A percentile compares a stretch with the other conserved stretches of the same genome.
These are phyloP conservation scores for Tupaia chinensis DNA, from an alignment of 2,113 vertebrate genomes.

Conservation along the genomic window DNA sequence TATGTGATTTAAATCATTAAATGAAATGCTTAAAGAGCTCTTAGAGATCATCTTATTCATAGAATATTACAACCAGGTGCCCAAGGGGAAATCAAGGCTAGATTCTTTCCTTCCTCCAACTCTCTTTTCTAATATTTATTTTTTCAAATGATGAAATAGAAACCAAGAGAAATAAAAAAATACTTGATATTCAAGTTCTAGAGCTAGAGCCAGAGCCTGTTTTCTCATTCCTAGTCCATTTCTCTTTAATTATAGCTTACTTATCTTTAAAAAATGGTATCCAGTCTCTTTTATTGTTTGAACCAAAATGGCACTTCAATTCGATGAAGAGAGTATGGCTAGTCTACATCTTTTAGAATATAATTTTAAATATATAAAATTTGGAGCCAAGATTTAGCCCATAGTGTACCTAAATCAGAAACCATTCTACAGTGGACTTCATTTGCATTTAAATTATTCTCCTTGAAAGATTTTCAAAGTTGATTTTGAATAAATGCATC, in stretches of 20 bases:
- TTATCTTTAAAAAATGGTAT: conserved; percentile 53
- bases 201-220: neutral
- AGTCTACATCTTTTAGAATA: conserved; percentile 51
- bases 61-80: neutral
- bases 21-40: neutral
- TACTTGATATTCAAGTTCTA: neutral
- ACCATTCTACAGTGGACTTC: conserved; percentile 46
- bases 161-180: conserved; percentile 10
- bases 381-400: conserved; percentile 53
- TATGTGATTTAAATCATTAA: neutral
- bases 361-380: conserved; percentile 67
- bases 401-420: conserved; percentile 59
- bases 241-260: conserved; percentile 2
- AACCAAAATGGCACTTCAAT: conserved; percentile 18
- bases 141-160: neutral
- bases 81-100: neutral
- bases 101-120: neutral
- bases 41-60: neutral
- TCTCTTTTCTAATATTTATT: neutral
- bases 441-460: conserved; percentile 77
- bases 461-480: conserved; percentile 67
- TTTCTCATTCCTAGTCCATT: neutral
- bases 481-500: conserved; percentile 69
- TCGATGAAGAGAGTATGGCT: conserved; percentile 50
- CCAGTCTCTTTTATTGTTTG: neutral